These are phyloP conservation scores for Pantherophis guttatus DNA, from an alignment of 2,113 vertebrate species.

Conservation along the genomic window DNA sequence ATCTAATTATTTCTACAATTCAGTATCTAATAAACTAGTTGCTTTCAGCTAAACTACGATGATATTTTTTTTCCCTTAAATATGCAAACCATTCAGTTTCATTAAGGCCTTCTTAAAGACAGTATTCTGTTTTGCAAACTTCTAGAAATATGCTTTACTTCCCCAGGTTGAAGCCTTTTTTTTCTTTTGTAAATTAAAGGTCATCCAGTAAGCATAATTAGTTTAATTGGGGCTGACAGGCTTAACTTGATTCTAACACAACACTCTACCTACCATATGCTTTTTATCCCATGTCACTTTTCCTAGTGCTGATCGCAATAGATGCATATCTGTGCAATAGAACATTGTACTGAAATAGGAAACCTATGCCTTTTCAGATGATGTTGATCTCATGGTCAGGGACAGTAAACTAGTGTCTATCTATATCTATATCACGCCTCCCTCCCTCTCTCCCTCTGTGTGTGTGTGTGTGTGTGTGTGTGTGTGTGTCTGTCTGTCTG, in stretches of 20 bases:
- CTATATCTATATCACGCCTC: neutral
- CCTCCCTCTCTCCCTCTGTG: too few species aligned
- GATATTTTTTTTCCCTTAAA: conserved; percentile 20
- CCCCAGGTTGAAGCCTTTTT: neutral
- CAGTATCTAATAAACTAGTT: neutral
- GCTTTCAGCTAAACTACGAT: conserved; percentile 18
- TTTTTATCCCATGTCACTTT: neutral
- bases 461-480: too few species aligned
- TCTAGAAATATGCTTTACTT: neutral
- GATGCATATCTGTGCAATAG: neutral
- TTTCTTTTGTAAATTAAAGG: neutral
- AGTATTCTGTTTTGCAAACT: neutral
- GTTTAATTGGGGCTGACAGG: neutral
- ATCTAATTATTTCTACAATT: neutral
- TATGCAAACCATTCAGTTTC: conserved; percentile 17
- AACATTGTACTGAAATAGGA: neutral
- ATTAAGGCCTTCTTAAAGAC: neutral
- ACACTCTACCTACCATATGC: neutral
- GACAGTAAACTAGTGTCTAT: neutral
- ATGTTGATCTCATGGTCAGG: neutral
- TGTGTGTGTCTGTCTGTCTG: too few species aligned
- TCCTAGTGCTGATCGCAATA: neutral
- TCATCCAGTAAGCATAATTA: neutral
- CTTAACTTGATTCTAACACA: neutral
- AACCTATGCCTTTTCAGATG: neutral